A percentile compares a stretch with the other conserved stretches of the same genome.
These are phyloP conservation scores for Pemphredon lugubris DNA, from an alignment of 2,888 invertebrate species.

Conservation along the genomic window DNA sequence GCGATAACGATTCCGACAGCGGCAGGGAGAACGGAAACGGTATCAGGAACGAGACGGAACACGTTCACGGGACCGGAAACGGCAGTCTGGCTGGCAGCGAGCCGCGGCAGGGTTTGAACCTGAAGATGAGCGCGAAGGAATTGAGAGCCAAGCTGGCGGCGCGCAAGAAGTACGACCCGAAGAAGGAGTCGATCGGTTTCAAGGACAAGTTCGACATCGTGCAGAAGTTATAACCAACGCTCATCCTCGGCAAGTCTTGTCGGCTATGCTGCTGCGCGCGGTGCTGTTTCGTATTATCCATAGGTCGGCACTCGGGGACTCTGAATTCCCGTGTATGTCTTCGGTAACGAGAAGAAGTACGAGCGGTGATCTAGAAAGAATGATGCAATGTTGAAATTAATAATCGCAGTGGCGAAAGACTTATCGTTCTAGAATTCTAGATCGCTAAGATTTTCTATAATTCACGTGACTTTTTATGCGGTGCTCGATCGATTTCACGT, in stretches of 20 bases:
- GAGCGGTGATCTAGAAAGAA: no score
- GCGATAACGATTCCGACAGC: conserved; percentile 45
- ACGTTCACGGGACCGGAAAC: conserved; percentile 66
- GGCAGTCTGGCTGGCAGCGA: conserved; percentile 67
- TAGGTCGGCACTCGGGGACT: no score
- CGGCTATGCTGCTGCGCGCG: conserved; percentile 22
- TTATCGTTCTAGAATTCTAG: no score
- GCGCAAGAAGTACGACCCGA: conserved; percentile 94
- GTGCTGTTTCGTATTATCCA: conserved; percentile 19
- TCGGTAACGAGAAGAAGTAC: no score
- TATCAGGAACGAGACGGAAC: conserved; percentile 57
- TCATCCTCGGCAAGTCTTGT: neutral
- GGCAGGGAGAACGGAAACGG: conserved; percentile 35
- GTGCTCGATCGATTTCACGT: no score
- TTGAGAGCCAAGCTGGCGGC: conserved; percentile 92
- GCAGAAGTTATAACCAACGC: conserved; percentile 88
- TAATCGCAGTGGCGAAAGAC: no score
- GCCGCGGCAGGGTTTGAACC: conserved; percentile 83
- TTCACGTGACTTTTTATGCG: no score
- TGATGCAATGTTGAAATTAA: no score
- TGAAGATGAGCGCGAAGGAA: conserved; percentile 96
- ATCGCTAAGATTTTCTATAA: no score
- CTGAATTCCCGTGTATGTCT: no score
- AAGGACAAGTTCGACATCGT: conserved; percentile 97
- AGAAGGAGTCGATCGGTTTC: conserved; percentile 94